A percentile compares a stretch with the other conserved stretches of the same genome.
phyloP scores from a whole-genome alignment of 2,113 vertebrate genomes.

The Uria aalge region DNA sequence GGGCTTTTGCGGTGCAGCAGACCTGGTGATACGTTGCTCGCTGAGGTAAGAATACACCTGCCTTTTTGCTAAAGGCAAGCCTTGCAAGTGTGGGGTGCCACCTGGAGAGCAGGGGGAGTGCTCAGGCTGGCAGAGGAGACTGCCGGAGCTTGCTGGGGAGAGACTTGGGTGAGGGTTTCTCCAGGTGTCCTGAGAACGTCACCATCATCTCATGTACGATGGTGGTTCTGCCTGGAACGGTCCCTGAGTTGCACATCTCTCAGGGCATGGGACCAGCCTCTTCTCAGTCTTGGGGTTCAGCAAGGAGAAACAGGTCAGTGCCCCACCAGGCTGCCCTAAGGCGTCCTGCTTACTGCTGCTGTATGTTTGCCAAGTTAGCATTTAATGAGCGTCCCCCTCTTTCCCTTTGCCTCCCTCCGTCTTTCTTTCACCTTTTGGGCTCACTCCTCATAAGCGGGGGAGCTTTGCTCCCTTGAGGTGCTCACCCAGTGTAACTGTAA shows the following conservation, averaged over 20 bases:
- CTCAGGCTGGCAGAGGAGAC: background rate
- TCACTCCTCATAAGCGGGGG: background rate
- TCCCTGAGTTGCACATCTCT: background rate
- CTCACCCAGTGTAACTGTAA: background rate
- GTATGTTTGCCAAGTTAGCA: background rate
- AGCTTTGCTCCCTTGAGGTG: background rate
- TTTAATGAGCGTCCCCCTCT: background rate
- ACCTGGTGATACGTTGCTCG: accelerated
- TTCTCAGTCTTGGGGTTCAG: background rate
- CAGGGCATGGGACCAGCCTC: background rate
- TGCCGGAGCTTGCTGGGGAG: background rate
- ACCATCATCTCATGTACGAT: background rate
- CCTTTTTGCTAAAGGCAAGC: background rate
- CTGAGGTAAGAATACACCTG: background rate
- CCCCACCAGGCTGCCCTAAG: background rate
- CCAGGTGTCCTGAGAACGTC: background rate
- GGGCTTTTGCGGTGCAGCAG: background rate
- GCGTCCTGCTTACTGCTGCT: background rate
- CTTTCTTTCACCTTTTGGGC: background rate
- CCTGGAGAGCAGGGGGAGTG: accelerated
- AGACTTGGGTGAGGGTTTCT: background rate
- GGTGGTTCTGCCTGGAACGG: background rate
- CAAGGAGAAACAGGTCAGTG: background rate
- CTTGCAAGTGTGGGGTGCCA: background rate
- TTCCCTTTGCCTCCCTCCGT: background rate